A percentile compares a stretch with the other conserved stretches of the same genome.
Evolutionary conservation across 2,113 vertebrate species (phyloP).

Genomic region (Dromaius novaehollandiae): DNA sequence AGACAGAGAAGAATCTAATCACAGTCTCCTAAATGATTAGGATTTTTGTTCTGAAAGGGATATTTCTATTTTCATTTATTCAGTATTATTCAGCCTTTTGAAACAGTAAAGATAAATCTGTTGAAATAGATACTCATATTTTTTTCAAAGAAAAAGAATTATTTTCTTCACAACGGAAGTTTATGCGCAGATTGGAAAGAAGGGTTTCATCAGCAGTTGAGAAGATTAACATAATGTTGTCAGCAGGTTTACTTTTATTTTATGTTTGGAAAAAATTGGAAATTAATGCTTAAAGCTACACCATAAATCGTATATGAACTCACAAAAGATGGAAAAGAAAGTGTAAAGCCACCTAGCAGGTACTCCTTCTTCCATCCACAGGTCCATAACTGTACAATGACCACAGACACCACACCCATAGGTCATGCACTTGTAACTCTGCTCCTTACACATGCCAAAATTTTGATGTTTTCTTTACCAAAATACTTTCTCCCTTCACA

Average conservation of each 20-base stretch:
- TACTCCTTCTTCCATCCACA: background rate
- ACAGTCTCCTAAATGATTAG: background rate
- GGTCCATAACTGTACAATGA: background rate
- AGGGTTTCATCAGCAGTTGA: background rate
- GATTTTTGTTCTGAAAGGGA: background rate
- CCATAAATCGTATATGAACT: background rate
- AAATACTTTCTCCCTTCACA: background rate
- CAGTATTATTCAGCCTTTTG: background rate
- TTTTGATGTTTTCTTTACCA: background rate
- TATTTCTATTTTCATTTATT: background rate
- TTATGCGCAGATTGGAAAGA: background rate
- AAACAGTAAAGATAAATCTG: background rate
- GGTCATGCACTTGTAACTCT: background rate
- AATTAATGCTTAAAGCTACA: background rate
- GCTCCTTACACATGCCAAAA: accelerated
- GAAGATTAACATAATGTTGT: background rate
- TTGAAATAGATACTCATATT: background rate
- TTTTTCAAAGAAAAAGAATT: background rate
- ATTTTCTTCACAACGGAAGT: background rate
- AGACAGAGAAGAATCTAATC: background rate
- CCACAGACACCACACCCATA: background rate
- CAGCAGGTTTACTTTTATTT: background rate
- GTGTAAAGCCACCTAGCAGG: background rate
- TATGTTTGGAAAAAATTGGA: background rate
- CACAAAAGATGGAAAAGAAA: background rate